Conservation (phyloP, 2,797 vertebrate species). For the Thamnophis elegans region DNA sequence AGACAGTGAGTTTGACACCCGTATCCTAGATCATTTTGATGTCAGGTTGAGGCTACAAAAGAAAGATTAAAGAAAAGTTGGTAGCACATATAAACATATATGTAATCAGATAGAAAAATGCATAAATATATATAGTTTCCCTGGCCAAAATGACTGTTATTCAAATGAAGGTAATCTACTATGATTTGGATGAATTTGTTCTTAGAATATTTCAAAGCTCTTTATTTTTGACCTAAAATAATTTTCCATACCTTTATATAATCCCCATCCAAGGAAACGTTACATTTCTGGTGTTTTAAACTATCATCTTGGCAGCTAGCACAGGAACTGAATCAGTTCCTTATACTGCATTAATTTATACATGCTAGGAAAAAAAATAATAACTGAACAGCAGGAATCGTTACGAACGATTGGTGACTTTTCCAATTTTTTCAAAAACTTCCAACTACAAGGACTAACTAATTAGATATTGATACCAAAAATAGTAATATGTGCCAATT, state of each 20-base stretch:
- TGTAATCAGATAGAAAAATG: background rate
- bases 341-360: background rate
- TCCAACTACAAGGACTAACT: background rate
- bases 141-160: background rate
- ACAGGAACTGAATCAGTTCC: background rate
- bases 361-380: background rate
- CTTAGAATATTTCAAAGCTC: background rate
- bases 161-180: background rate
- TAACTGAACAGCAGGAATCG: background rate
- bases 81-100: background rate
- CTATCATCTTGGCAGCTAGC: background rate
- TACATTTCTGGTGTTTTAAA: background rate
- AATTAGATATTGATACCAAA: background rate
- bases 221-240: background rate
- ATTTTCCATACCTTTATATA: background rate
- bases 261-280: background rate
- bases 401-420: background rate
- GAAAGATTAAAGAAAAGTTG: background rate
- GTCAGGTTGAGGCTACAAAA: background rate
- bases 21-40: background rate
- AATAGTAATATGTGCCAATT: background rate
- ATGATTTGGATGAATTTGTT: background rate
- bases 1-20: too few relatives aligned
- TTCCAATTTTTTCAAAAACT: background rate
- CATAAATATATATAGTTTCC: background rate